phyloP scores from a whole-genome alignment of 1,140 invertebrate genomes.

The Pogonomyrmex californicus region DNA sequence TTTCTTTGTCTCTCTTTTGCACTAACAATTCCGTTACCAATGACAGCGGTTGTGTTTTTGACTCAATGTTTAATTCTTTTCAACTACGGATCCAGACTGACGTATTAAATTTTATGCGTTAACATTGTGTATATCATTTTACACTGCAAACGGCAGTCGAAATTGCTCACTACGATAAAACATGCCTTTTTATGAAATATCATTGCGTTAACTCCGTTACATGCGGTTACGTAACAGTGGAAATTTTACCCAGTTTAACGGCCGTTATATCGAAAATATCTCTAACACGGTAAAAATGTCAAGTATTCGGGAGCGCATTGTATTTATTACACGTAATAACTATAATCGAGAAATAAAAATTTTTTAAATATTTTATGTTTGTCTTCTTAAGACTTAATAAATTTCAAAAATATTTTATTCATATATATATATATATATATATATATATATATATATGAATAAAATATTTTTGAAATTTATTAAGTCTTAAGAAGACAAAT shows the following conservation, averaged over 20 bases:
- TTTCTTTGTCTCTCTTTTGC: slow-evolving; percentile 67
- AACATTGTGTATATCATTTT: slow-evolving; percentile 25
- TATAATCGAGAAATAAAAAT: neutral
- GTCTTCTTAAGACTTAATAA: neutral
- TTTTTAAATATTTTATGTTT: neutral
- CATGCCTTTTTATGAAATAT: slow-evolving; percentile 37
- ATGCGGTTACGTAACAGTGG: neutral
- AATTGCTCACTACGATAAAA: slow-evolving; percentile 34
- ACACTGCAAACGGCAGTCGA: slow-evolving; percentile 11
- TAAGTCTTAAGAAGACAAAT: too few species aligned
- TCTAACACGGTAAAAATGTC: slow-evolving; percentile 18
- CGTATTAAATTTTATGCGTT: slow-evolving; percentile 54
- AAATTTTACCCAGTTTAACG: slow-evolving; percentile 13
- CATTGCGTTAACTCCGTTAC: slow-evolving; percentile 32
- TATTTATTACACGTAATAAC: neutral
- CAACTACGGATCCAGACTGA: neutral
- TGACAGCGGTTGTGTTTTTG: slow-evolving; percentile 76
- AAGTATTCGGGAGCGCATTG: neutral
- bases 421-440: too few species aligned
- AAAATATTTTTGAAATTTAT: too few species aligned
- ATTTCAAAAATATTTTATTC: slow-evolving; percentile 1
- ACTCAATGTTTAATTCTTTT: slow-evolving; percentile 80
- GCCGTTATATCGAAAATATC: slow-evolving; percentile 1
- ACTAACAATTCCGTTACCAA: slow-evolving; percentile 67
- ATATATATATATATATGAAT: too few species aligned